These are phyloP conservation scores for Micronycteris hirsuta DNA, from an alignment of 2,113 vertebrate species.

Conservation along the genomic window DNA sequence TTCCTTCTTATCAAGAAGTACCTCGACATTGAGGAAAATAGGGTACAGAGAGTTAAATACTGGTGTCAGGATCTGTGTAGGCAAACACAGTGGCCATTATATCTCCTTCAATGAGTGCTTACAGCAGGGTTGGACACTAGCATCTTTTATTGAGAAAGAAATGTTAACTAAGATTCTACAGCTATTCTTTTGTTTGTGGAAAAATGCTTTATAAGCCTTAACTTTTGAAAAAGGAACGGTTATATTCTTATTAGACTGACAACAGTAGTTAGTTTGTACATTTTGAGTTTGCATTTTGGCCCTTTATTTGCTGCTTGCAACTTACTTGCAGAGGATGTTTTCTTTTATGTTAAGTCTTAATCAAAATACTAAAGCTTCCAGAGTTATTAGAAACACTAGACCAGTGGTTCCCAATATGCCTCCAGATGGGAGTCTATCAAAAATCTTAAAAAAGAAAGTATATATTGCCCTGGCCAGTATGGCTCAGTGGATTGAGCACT, in stretches of 20 bases:
- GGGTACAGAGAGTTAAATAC: slow-evolving; percentile 58
- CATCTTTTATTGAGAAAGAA: slow-evolving; percentile 75
- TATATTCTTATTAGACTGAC: slow-evolving; percentile 6
- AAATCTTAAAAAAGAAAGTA: background rate
- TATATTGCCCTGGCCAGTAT: background rate
- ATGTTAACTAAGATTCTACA: slow-evolving; percentile 72
- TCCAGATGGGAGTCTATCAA: background rate
- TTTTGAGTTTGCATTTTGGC: slow-evolving; percentile 39
- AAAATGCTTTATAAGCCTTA: slow-evolving; percentile 61
- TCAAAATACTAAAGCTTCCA: background rate
- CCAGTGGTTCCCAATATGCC: background rate
- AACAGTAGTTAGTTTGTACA: slow-evolving; percentile 38
- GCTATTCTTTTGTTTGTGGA: slow-evolving; percentile 53
- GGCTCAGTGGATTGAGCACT: too few species aligned
- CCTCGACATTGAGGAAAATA: slow-evolving; percentile 33
- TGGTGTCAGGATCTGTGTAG: slow-evolving; percentile 60
- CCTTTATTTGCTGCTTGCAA: slow-evolving; percentile 23
- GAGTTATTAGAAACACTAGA: background rate
- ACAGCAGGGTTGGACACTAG: slow-evolving; percentile 69
- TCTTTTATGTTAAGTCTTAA: slow-evolving; percentile 26
- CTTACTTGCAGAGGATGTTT: slow-evolving; percentile 32
- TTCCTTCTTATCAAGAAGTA: slow-evolving; percentile 17
- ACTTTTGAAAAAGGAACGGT: slow-evolving; percentile 41
- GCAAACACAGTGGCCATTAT: slow-evolving; percentile 81
- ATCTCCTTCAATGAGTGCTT: slow-evolving; percentile 74